Conservation (phyloP, 2,113 vertebrate genomes). For the Zosterops hypoxanthus region DNA sequence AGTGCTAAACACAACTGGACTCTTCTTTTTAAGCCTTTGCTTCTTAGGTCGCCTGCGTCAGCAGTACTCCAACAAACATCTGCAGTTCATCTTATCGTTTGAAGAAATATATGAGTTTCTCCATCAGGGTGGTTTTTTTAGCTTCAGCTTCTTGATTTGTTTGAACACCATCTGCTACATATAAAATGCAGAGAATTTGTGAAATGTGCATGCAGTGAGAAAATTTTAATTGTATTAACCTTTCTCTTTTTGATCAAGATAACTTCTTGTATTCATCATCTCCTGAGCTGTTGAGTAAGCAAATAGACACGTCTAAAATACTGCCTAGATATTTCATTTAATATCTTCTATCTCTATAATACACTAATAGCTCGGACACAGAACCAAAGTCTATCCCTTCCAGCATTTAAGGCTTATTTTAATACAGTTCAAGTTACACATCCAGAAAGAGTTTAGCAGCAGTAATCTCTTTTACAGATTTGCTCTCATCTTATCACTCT, state of each 20-base stretch:
- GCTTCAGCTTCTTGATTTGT: slow-evolving; percentile 83
- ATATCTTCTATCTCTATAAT: not conserved
- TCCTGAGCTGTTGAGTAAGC: not conserved
- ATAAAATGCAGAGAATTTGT: slow-evolving; percentile 80
- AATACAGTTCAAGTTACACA: not conserved
- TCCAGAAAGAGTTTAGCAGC: not conserved
- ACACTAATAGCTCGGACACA: not conserved
- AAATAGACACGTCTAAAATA: not conserved
- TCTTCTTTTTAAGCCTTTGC: slow-evolving; percentile 75
- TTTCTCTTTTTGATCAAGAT: slow-evolving; percentile 26
- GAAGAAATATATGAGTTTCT: slow-evolving; percentile 87
- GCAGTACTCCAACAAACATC: slow-evolving; percentile 87
- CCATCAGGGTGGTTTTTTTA: slow-evolving; percentile 74
- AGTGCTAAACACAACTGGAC: slow-evolving; percentile 77
- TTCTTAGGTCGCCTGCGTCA: slow-evolving; percentile 77
- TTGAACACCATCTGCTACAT: slow-evolving; percentile 87
- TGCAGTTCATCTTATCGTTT: slow-evolving; percentile 88
- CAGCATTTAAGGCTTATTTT: not conserved
- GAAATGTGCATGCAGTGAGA: slow-evolving; percentile 72
- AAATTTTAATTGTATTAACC: slow-evolving; percentile 63
- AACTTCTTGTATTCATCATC: not conserved
- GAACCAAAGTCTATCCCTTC: not conserved
- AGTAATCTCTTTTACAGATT: not conserved
- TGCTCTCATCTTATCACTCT: not conserved
- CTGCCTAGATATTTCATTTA: not conserved